Conservation (phyloP, 2,797 vertebrate species). For the Cottoperca gobio region DNA sequence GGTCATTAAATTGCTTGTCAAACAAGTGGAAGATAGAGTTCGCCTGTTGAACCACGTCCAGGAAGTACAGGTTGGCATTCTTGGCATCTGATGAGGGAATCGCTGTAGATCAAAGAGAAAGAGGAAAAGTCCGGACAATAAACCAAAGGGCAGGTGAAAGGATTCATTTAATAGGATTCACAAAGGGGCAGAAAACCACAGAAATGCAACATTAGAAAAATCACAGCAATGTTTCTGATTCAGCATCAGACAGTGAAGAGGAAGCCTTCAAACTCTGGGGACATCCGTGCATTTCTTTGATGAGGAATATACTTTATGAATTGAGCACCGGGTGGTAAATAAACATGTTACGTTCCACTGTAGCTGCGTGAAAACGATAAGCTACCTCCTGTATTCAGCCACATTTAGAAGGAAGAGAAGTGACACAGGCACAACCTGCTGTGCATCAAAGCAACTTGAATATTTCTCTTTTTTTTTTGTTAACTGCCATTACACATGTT, state of each 20-base stretch:
- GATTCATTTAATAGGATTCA: conserved; percentile 36
- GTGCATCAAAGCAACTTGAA: not conserved
- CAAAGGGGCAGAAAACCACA: conserved; percentile 3
- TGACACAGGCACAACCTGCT: conserved; percentile 12
- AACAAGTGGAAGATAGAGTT: conserved; percentile 99
- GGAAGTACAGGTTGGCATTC: conserved; percentile 97
- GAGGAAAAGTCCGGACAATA: conserved; percentile 21
- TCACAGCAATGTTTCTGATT: conserved; percentile 18
- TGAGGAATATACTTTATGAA: conserved; percentile 22
- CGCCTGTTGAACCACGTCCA: conserved; percentile 99
- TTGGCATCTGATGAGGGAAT: conserved; percentile 97
- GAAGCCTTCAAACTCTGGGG: conserved; percentile 26
- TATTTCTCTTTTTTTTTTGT: conserved; percentile 8
- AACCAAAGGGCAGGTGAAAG: conserved; percentile 5
- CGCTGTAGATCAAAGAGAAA: conserved; percentile 81
- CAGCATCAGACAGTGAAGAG: conserved; percentile 20
- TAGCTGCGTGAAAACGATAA: conserved; percentile 41
- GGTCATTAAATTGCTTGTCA: conserved; percentile 99
- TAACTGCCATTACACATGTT: conserved; percentile 4
- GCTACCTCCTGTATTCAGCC: conserved; percentile 15
- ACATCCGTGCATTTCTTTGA: conserved; percentile 31
- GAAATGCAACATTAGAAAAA: conserved; percentile 7
- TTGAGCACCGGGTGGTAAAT: conserved; percentile 20
- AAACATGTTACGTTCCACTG: conserved; percentile 44
- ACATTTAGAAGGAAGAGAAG: conserved; percentile 19